These are phyloP conservation scores for Apodemia hepburni DNA, from an alignment of 2,888 invertebrate species.

Conservation along the genomic window DNA sequence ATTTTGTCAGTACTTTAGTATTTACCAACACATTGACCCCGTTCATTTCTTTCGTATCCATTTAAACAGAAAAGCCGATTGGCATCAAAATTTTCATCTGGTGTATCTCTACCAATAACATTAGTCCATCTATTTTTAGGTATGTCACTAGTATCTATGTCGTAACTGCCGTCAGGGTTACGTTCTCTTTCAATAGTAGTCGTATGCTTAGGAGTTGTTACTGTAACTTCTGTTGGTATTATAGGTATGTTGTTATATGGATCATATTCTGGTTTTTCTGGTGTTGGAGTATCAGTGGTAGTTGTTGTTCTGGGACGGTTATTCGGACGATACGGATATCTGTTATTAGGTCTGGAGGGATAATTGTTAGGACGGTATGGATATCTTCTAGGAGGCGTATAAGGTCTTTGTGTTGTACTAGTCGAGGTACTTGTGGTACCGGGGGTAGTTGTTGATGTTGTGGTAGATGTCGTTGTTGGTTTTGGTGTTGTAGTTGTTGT, in stretches of 20 bases:
- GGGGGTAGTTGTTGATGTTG: constrained; percentile 32
- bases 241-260: constrained; percentile 26
- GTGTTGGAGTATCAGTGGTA: constrained; percentile 17
- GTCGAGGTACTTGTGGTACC: constrained; percentile 37
- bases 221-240: constrained; percentile 37
- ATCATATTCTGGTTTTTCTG: constrained; percentile 31
- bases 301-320: constrained; percentile 16
- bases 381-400: constrained; percentile 33
- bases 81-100: constrained; percentile 46
- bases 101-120: constrained; percentile 39
- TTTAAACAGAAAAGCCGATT: constrained; percentile 61
- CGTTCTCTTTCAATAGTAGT: constrained; percentile 40
- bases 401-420: constrained; percentile 32
- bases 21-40: constrained; percentile 81
- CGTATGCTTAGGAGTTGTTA: constrained; percentile 36
- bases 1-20: too few relatives aligned
- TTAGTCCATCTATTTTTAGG: constrained; percentile 52
- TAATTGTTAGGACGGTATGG: constrained; percentile 35
- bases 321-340: constrained; percentile 34
- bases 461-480: constrained; percentile 29
- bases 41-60: constrained; percentile 76
- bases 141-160: constrained; percentile 43
- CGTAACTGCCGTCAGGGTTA: constrained; percentile 41
- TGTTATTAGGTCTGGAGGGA: constrained; percentile 31
- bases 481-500: constrained; percentile 34